Evolutionary conservation across 2,888 invertebrate species (phyloP), one percentile per base, ranked within the genome.

Genomic region (Flexamia atlantica): DNA sequence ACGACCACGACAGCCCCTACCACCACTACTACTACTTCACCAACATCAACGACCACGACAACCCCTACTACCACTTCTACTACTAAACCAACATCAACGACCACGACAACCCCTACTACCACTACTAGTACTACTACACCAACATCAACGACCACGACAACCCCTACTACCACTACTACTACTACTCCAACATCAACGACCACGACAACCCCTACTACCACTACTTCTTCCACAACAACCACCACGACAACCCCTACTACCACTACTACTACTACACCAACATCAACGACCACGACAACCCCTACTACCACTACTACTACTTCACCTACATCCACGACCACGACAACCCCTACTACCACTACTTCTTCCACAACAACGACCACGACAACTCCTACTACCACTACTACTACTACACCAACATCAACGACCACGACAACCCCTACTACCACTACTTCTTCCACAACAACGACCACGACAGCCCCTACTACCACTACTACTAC

Each of bases 301-400:
- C 5, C 50, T n/a, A 12, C 42, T 12, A 28, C 50, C 1, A 42
- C 46, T 4, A 53, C 20, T 9, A 17, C 28, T 14, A 42, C 76
- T 14, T 28, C 76, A 4, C 12, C 46, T 53, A 46, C 82, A 46
- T 17, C 81, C 3, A 46, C 82, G 17, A 10, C 40, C 72, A 23
- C 82, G 28, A 74, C 72, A 72, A 74, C 46, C 46, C 25, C 81
- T 25, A 57, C 32, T 10, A 30, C 81, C 17, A n/a, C 5, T 5
- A 3, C 64, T 14, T 17, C 64, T 14, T 64, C 60, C n/a, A 40
- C 72, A 46, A 42, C 42, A 50, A 53, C 30, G 4, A n/a, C 32
- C 3, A 7, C 25, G 5, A 36, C 42, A 4, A 74, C 74, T 12
- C 9, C 12, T 17, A 60, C 25, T 9, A 23, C 60, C 3, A 60